These are phyloP conservation scores for Asarcornis scutulata DNA, from an alignment of 2,113 vertebrate species.

Conservation along the genomic window DNA sequence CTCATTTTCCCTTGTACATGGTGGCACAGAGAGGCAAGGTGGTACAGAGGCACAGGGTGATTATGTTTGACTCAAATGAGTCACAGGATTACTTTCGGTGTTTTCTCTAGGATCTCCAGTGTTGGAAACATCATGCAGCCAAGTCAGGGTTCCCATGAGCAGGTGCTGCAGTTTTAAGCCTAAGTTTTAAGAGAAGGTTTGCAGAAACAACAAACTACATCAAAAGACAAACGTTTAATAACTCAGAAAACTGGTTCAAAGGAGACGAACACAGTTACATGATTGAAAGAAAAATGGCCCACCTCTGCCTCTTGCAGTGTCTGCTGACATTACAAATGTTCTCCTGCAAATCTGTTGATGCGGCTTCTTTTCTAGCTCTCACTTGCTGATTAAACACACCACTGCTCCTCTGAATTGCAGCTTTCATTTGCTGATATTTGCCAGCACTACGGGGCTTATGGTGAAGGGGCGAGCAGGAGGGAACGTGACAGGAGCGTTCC, in stretches of 20 bases:
- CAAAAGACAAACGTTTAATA: not conserved
- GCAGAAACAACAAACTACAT: not conserved
- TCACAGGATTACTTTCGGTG: not conserved
- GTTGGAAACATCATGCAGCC: not conserved
- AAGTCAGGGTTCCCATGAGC: not conserved
- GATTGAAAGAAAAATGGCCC: not conserved
- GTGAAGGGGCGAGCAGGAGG: not conserved
- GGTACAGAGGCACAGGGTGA: not conserved
- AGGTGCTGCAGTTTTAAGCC: not conserved
- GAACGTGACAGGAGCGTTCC: not conserved
- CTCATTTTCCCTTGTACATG: not conserved
- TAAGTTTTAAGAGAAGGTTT: not conserved
- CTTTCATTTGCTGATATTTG: not conserved
- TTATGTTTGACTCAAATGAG: not conserved
- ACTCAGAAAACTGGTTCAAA: not conserved
- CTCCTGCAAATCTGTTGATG: not conserved
- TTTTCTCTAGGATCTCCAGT: not conserved
- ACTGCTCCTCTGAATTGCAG: not conserved
- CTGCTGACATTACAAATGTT: not conserved
- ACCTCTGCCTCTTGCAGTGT: not conserved
- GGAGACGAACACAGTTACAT: not conserved
- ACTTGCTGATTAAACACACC: accelerated
- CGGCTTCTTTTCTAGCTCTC: not conserved
- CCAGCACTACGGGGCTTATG: not conserved
- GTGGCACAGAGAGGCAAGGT: no score